These are phyloP conservation scores for Brachylomia viminalis DNA, from an alignment of 2,888 invertebrate species.

Conservation along the genomic window DNA sequence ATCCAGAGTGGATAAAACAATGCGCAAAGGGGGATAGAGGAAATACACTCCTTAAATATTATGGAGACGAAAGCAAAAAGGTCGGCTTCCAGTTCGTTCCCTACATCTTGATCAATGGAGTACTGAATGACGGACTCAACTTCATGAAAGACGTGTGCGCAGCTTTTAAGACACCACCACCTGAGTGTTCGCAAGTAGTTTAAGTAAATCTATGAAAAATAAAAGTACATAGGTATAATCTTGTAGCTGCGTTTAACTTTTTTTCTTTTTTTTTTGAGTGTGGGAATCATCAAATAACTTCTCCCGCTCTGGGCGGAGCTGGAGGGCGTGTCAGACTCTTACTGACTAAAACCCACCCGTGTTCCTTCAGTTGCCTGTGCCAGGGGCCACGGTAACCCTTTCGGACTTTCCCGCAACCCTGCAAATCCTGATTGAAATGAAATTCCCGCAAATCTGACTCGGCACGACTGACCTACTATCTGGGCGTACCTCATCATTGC, in stretches of 20 bases:
- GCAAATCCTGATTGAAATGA: too few relatives aligned
- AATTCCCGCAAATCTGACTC: too few relatives aligned
- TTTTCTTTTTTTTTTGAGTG: too few relatives aligned
- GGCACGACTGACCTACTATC: too few relatives aligned
- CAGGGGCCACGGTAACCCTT: too few relatives aligned
- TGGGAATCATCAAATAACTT: too few relatives aligned
- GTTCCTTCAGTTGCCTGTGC: too few relatives aligned
- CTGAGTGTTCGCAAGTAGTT: conserved; percentile 58
- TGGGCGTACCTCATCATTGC: too few relatives aligned
- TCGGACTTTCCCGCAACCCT: too few relatives aligned
- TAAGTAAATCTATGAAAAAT: conserved; percentile 8
- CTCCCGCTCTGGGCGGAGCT: too few relatives aligned
- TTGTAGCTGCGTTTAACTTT: background rate
- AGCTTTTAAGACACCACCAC: conserved; percentile 72
- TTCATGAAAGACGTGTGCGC: conserved; percentile 74
- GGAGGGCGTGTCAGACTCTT: conserved; percentile 3
- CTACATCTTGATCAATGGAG: conserved; percentile 75
- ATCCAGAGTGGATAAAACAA: conserved; percentile 70
- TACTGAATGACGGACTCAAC: conserved; percentile 55
- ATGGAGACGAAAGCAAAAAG: conserved; percentile 73
- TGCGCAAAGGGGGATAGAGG: conserved; percentile 76
- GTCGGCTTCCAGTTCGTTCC: conserved; percentile 70
- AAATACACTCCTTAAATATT: conserved; percentile 68
- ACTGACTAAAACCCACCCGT: background rate
- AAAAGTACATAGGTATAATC: conserved; percentile 6